phyloP scores from a whole-genome alignment of 2,888 invertebrate species.

The Diabrotica balteata region DNA sequence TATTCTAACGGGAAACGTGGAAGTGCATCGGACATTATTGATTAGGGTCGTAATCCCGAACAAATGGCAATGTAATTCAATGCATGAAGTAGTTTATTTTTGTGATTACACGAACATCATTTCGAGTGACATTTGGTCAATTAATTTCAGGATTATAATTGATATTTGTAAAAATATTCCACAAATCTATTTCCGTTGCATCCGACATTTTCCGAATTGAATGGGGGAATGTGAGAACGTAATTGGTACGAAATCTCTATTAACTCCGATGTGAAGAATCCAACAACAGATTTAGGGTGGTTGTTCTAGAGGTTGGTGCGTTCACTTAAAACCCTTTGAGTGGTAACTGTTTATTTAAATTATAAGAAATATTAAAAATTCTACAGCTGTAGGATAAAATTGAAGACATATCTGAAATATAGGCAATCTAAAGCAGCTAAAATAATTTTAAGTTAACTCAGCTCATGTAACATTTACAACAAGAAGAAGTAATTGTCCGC shows the following conservation, averaged over 20 bases:
- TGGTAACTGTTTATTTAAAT: neutral
- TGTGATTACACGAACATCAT: slow-evolving; percentile 24
- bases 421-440: no score
- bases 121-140: slow-evolving; percentile 37
- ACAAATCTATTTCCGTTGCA: slow-evolving; percentile 44
- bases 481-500: no score
- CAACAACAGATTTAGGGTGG: slow-evolving; percentile 14
- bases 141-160: slow-evolving; percentile 35
- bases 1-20: neutral
- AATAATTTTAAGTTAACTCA: no score
- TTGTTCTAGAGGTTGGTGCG: slow-evolving; percentile 6
- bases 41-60: slow-evolving; percentile 11
- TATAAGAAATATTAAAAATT: no score
- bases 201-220: slow-evolving; percentile 33
- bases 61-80: slow-evolving; percentile 22
- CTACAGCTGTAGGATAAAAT: no score
- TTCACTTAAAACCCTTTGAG: neutral
- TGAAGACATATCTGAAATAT: no score
- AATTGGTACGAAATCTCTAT: slow-evolving; percentile 21
- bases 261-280: slow-evolving; percentile 21
- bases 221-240: slow-evolving; percentile 24
- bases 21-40: slow-evolving; percentile 28
- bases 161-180: slow-evolving; percentile 38
- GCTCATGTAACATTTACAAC: no score
- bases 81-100: slow-evolving; percentile 25